phyloP scores from a whole-genome alignment of 2,797 vertebrate genomes.

The Pelodytes ibericus region DNA sequence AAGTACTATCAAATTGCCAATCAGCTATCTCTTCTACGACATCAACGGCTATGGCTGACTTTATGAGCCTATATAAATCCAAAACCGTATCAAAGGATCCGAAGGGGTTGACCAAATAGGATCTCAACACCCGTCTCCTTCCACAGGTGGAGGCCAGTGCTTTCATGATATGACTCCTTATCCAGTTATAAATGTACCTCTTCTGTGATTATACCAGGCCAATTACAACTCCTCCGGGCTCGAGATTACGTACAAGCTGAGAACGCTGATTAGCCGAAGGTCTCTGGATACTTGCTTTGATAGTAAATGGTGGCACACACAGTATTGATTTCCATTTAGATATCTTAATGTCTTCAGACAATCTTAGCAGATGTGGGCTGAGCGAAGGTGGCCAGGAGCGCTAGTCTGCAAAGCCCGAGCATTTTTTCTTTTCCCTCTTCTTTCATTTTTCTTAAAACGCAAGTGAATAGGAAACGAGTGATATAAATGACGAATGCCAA shows the following conservation, averaged over 20 bases:
- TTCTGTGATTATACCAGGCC: constrained; percentile 77
- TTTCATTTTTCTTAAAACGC: constrained; percentile 96
- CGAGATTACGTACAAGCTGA: constrained; percentile 71
- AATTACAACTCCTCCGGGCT: constrained; percentile 79
- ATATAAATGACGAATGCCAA: constrained; percentile 91
- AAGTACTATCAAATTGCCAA: constrained; percentile 13
- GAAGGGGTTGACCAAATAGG: constrained; percentile 25
- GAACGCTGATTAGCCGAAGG: constrained; percentile 79
- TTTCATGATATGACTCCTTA: constrained; percentile 68
- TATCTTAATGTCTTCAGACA: constrained; percentile 97
- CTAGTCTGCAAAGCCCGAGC: constrained; percentile 83
- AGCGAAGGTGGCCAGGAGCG: constrained; percentile 82
- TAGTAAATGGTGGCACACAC: constrained; percentile 86
- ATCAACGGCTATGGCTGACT: constrained; percentile 8
- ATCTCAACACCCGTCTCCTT: constrained; percentile 44
- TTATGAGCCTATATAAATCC: constrained; percentile 16
- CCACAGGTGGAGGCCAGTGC: constrained; percentile 70
- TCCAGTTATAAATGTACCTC: constrained; percentile 80
- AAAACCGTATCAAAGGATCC: constrained; percentile 14
- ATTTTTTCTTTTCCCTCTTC: constrained; percentile 85
- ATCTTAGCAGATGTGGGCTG: constrained; percentile 81
- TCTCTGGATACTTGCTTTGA: constrained; percentile 81
- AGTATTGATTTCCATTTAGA: constrained; percentile 99
- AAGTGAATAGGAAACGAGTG: constrained; percentile 90
- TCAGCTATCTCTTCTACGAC: constrained; percentile 12